Evolutionary conservation across 2,888 invertebrate genomes (phyloP).

Genomic region (Zootermopsis nevadensis): DNA sequence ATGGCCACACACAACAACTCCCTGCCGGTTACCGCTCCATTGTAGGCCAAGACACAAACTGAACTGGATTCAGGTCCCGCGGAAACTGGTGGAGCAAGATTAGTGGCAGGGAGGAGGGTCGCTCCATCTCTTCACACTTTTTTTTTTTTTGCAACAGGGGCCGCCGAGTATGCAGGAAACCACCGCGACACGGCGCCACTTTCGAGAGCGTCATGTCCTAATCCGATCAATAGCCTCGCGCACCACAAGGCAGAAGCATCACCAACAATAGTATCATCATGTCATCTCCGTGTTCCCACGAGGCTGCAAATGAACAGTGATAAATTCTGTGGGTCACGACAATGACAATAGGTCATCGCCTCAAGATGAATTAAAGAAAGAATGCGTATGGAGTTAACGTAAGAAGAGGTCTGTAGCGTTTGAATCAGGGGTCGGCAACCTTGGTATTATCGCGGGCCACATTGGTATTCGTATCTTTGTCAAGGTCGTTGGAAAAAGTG

Average conservation of each 20-base stretch:
- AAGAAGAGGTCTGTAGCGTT: too few species aligned
- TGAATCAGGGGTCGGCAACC: too few species aligned
- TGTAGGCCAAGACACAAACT: slow-evolving; percentile 42
- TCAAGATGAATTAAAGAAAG: neutral
- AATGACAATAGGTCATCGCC: neutral
- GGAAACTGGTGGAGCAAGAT: slow-evolving; percentile 37
- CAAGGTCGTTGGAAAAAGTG: too few species aligned
- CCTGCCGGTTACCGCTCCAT: slow-evolving; percentile 35
- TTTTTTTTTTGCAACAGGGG: slow-evolving; percentile 37
- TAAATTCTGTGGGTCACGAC: neutral
- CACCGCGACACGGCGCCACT: slow-evolving; percentile 43
- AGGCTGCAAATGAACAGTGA: slow-evolving; percentile 8
- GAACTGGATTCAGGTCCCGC: slow-evolving; percentile 42
- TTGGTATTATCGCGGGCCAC: too few species aligned
- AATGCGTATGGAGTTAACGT: neutral
- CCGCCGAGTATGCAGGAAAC: slow-evolving; percentile 17
- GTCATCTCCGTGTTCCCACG: slow-evolving; percentile 11
- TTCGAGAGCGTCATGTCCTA: slow-evolving; percentile 43
- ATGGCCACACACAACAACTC: too few species aligned
- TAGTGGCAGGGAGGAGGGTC: slow-evolving; percentile 20
- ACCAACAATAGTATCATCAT: slow-evolving; percentile 24
- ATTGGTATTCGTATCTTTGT: too few species aligned
- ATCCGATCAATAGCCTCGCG: slow-evolving; percentile 43
- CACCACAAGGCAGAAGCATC: slow-evolving; percentile 24
- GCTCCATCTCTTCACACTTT: slow-evolving; percentile 32